Evolutionary conservation across 2,797 vertebrate genomes (phyloP), one percentile per base, ranked within the genome.

Genomic region (Malacoctenus gilli): DNA sequence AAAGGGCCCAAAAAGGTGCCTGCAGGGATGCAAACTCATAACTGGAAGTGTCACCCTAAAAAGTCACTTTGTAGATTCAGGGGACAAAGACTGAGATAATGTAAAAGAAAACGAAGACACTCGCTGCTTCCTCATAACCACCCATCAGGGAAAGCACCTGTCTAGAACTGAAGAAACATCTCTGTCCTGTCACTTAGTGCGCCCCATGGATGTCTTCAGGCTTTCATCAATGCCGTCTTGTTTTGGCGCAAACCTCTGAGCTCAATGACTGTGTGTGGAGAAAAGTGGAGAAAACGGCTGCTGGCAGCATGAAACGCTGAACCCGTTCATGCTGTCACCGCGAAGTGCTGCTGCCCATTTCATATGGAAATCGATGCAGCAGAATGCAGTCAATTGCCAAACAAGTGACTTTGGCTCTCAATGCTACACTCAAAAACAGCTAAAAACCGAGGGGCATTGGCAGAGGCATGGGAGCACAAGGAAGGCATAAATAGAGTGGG

Each of bases 331-430:
- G 83, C 85, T 89, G 90, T 89, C 86, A 87, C 75, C 83, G 87
- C 66, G 69, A 75, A 89, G 89, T 85, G 89, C 89, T 73, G 88
- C 87, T 80, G 86, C 77, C 81, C 65, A 54, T 92, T 94, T 94
- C 91, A 93, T 93, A 93, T 93, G 92, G 92, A 92, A 93, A 93
- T 94, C 82, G 72, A 90, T 72, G 87, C 83, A 62, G 87, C 89
- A 87, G 87, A 92, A 93, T 88, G 89, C 90, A 87, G 88, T 92
- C 90, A 89, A 92, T 89, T 91, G 90, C 89, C 89, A 92, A 92
- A 92, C 92, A 92, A 93, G 89, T 91, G 90, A 92, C 90, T 92
- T 92, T 91, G 92, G 87, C 89, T 89, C 87, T 85, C 59, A 67
- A 56, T 66, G 68, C 79, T 63, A 83, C 82, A 79, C 73, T 89